phyloP scores from a whole-genome alignment of 2,113 vertebrate genomes.

The Hylia prasina region DNA sequence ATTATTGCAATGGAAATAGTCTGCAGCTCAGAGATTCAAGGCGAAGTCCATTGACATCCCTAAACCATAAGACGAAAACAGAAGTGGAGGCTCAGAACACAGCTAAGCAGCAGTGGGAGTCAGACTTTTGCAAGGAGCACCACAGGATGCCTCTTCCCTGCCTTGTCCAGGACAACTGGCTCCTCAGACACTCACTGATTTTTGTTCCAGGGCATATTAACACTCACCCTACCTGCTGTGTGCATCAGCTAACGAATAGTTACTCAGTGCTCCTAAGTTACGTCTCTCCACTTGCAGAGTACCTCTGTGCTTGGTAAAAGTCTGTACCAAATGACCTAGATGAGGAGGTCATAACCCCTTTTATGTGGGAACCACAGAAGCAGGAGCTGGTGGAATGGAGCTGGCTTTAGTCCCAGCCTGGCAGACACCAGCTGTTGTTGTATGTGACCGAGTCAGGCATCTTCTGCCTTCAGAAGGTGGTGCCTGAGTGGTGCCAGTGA shows the following conservation, averaged over 20 bases:
- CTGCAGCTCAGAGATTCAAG: not conserved
- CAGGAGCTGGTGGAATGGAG: not conserved
- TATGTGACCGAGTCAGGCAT: not conserved
- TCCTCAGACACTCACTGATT: not conserved
- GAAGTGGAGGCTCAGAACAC: not conserved
- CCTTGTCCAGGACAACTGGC: not conserved
- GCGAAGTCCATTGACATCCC: not conserved
- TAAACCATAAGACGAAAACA: not conserved
- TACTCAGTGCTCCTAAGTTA: not conserved
- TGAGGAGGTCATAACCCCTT: fast-evolving
- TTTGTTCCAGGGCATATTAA: not conserved
- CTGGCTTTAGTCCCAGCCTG: not conserved
- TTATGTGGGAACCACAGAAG: not conserved
- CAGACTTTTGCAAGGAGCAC: not conserved
- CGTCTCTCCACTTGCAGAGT: not conserved
- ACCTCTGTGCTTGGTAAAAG: not conserved
- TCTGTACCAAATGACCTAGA: not conserved
- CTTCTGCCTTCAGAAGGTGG: not conserved
- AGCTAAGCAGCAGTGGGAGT: not conserved
- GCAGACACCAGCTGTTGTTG: not conserved
- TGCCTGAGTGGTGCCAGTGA: not conserved
- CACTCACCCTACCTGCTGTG: not conserved
- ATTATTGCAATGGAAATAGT: not conserved
- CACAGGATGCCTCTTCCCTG: not conserved
- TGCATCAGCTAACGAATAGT: not conserved